A percentile compares a stretch with the other conserved stretches of the same genome.
Conservation (phyloP, 2,797 vertebrate species). For the Argyrosomus regius region DNA sequence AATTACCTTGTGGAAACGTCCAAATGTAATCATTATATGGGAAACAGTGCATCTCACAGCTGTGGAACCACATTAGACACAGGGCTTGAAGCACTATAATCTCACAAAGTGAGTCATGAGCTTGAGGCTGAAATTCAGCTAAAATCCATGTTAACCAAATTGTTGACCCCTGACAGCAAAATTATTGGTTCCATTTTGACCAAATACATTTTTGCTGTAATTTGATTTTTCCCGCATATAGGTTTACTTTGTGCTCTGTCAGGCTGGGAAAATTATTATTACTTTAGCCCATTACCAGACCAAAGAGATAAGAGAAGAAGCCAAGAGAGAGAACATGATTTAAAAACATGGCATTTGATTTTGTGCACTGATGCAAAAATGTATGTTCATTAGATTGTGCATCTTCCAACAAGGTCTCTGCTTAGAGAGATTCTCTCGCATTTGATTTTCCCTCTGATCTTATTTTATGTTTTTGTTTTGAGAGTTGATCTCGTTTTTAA, state of each 20-base stretch:
- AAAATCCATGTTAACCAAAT: conserved; percentile 69
- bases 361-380: conserved; percentile 36
- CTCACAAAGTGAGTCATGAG: conserved; percentile 57
- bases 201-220: conserved; percentile 50
- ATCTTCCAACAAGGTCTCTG: conserved; percentile 21
- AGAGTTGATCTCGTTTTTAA: conserved; percentile 38
- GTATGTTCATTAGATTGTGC: conserved; percentile 8
- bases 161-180: conserved; percentile 56
- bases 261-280: conserved; percentile 15
- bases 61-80: conserved; percentile 60
- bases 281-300: conserved; percentile 40
- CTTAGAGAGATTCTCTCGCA: conserved; percentile 21
- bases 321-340: conserved; percentile 23
- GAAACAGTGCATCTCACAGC: conserved; percentile 56
- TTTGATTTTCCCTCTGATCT: conserved; percentile 47
- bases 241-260: conserved; percentile 33
- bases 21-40: conserved; percentile 59
- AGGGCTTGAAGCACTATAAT: conserved; percentile 48
- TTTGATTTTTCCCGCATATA: conserved; percentile 20
- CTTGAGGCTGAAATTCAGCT: conserved; percentile 51
- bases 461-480: conserved; percentile 44
- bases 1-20: conserved; percentile 39
- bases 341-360: conserved; percentile 38
- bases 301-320: conserved; percentile 24
- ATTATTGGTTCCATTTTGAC: conserved; percentile 62